Percentiles rank a stretch among this genome's conserved stretches.
phyloP scores from a whole-genome alignment of 2,797 vertebrate genomes.

The Syndactyla subalaris region DNA sequence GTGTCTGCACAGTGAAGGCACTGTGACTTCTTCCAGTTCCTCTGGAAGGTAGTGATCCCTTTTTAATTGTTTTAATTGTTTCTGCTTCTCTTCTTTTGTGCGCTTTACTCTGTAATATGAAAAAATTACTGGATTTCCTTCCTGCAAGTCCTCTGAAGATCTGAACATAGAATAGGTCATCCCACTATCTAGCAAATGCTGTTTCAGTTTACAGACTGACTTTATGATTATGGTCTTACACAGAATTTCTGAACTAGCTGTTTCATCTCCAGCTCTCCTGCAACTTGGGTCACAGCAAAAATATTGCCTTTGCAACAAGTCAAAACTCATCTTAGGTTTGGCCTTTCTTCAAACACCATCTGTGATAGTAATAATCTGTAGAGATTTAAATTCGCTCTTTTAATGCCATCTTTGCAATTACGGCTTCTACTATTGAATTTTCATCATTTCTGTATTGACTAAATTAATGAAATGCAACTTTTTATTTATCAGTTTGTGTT shows the following conservation, averaged over 20 bases:
- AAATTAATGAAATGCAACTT: neutral
- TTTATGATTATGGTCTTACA: neutral
- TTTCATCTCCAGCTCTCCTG: neutral
- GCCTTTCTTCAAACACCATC: neutral
- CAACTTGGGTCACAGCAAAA: neutral
- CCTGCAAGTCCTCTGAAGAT: neutral
- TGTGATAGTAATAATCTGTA: neutral
- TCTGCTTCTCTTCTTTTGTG: neutral
- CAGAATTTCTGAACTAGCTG: neutral
- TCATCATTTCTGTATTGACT: neutral
- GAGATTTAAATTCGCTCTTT: neutral
- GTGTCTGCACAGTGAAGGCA: neutral
- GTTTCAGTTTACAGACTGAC: neutral
- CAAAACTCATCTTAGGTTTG: neutral
- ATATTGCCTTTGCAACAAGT: neutral
- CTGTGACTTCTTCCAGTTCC: neutral
- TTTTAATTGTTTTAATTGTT: neutral
- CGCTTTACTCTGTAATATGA: neutral
- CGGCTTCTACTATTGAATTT: neutral
- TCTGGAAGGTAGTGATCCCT: neutral
- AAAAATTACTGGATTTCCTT: neutral
- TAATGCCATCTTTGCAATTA: neutral
- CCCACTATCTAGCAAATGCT: neutral
- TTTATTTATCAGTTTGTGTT: neutral
- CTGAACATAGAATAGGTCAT: neutral